phyloP scores from a whole-genome alignment of 2,888 invertebrate genomes.

The Eupithecia centaureata region DNA sequence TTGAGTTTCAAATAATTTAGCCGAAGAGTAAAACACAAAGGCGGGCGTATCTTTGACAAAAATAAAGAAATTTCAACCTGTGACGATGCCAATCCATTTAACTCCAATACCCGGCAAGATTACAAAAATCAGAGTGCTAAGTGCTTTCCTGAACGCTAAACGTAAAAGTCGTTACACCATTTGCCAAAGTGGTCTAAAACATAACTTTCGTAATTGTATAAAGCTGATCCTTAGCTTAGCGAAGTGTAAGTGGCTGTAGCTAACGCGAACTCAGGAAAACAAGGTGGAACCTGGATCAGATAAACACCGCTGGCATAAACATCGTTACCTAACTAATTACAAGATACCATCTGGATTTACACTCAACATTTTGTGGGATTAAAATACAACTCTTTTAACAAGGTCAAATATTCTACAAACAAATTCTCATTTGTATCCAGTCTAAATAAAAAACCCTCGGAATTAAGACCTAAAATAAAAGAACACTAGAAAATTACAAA shows the following conservation, averaged over 20 bases:
- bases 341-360: neutral
- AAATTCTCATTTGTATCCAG: neutral
- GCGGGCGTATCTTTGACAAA: neutral
- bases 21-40: neutral
- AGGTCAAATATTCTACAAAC: constrained; percentile 4
- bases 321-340: constrained; percentile 6
- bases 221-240: constrained; percentile 9
- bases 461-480: neutral
- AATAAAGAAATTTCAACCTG: neutral
- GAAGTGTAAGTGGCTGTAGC: constrained; percentile 8
- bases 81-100: neutral
- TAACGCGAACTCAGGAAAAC: constrained; percentile 9
- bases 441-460: neutral
- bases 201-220: constrained; percentile 16
- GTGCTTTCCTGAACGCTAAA: constrained; percentile 14
- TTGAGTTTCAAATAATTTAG: neutral
- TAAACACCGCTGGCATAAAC: constrained; percentile 5
- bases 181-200: constrained; percentile 17
- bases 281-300: constrained; percentile 14
- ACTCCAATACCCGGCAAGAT: neutral
- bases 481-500: neutral
- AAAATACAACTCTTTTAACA: neutral
- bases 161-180: constrained; percentile 27
- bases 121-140: constrained; percentile 2
- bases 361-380: constrained; percentile 3